Evolutionary conservation across 2,797 vertebrate genomes (phyloP), one percentile per base, ranked within the genome.

Genomic region (Lagocephalus sceleratus): DNA sequence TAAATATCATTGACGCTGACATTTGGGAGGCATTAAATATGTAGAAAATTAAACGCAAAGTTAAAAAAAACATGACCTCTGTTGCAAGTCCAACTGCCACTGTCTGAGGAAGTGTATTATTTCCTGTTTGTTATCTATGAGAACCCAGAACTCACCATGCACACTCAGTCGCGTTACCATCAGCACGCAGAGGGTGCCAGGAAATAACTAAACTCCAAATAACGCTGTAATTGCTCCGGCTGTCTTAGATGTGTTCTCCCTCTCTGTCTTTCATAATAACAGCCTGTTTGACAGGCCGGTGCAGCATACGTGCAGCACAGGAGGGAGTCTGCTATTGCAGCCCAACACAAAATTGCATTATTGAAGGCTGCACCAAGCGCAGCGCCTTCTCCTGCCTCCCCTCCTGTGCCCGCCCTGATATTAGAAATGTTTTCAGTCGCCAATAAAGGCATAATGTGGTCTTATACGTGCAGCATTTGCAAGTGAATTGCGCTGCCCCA

Each of bases 381-480:
- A 63, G 58, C 55, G 54, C 52, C 59, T 75, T 68, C 77, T 63
- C 76, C 60, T 71, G 67, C 67, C 60, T 62, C 66, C 55, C 62
- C 23, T 22, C 57, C 63, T 63, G 58, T 75, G 68, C 78, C 72
- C 80, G 68, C 67, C 71, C 70, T 74, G 79, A 81, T 83, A 83
- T 86, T 84, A 81, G 77, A 85, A 79, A 81, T 81, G 78, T 82
- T 87, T 88, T 85, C 82, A 78, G 73, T 82, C 39, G 53, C 69
- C 86, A 88, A 84, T 84, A 87, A 81, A 85, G 71, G 75, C 76
- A 81, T 86, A 85, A 86, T 82, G 75, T 29, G 8, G 68, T 60
- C 76, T 84, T 81, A 81, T 71, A 80, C 81, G 76, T 73, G 67
- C 72, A 68, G 66, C 78, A 82, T 88, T 89, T 88, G 84, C 86